phyloP scores from a whole-genome alignment of 2,888 invertebrate genomes.

The Mamestra brassicae region DNA sequence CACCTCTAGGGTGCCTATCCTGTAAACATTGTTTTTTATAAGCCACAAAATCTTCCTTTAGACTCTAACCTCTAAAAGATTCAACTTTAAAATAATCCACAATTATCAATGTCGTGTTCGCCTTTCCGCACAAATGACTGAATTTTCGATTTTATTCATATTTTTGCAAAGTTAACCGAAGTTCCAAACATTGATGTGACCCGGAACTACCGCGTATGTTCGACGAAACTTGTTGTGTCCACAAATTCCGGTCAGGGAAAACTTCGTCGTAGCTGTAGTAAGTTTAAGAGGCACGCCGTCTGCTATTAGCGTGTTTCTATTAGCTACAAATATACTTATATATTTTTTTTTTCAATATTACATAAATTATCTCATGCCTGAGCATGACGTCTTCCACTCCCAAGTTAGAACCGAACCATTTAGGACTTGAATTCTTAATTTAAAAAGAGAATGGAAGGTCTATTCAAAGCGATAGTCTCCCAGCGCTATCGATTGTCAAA shows the following conservation, averaged over 20 bases:
- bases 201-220: conserved; percentile 27
- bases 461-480: too few relatives aligned
- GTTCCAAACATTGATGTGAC: conserved; percentile 16
- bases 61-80: neutral
- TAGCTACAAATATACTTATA: conserved; percentile 10
- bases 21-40: too few relatives aligned
- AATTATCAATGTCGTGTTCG: neutral
- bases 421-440: neutral
- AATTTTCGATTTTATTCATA: conserved; percentile 5
- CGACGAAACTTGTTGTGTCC: conserved; percentile 46
- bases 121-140: neutral
- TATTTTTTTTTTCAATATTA: neutral
- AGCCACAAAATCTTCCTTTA: too few relatives aligned
- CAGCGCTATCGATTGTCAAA: too few relatives aligned
- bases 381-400: too few relatives aligned
- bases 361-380: neutral
- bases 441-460: neutral
- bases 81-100: neutral
- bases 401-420: too few relatives aligned
- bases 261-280: conserved; percentile 42
- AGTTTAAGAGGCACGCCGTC: conserved; percentile 27
- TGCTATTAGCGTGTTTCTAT: conserved; percentile 23
- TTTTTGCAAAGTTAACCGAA: conserved; percentile 23
- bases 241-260: conserved; percentile 46
- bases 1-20: too few relatives aligned